Base-by-base conservation (phyloP, 1,140 invertebrate species). In the Habropoda laboriosa region DNA sequence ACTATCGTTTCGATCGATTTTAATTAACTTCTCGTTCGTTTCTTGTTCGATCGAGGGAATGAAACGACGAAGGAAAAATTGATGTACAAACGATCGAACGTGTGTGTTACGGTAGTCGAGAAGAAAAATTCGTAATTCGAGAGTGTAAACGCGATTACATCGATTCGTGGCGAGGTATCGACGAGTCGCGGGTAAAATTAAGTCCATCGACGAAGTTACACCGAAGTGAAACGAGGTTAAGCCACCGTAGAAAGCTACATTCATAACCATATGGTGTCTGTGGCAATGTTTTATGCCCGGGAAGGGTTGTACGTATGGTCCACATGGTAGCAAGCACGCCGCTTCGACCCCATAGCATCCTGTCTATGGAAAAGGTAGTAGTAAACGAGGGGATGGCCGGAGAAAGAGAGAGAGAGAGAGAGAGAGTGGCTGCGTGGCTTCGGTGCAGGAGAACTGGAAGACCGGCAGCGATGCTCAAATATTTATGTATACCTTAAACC, bases 181-280 rank as follows among this genome's bases (percentile, higher is more conserved):
- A 53, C 40, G 27, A 58, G 1, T 18, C 2, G 7, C 13, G 8
- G 40, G 57, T 38, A 45, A n/a, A 58, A 58, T 38, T 21, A 64
- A 42, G 47, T 27, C 38, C n/a, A 35, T 1, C 16, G 24, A 7
- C 12, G 6, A 7, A 18, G 61, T 70, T 32, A 57, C n/a, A 40
- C 35, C 68, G 64, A n/a, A n/a, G 66, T 47, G 67, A 80, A 86
- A 82, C 72, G 45, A 82, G 84, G 85, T 86, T 86, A 86, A 86
- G 40, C 64, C 42, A 80, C 40, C 58, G 72, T 85, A 68, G 75
- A 78, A 77, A 82, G 76, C 60, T 82, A 67, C 71, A 58, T 71
- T 76, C 71, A 77, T 71, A 83, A 83, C 85, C 84, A 86, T 86
- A 86, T 86, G 85, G 85, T 80, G 77, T 86, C 64, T 86, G 74